phyloP scores from a whole-genome alignment of 1,140 invertebrate genomes.

The Brachystomella parvula region DNA sequence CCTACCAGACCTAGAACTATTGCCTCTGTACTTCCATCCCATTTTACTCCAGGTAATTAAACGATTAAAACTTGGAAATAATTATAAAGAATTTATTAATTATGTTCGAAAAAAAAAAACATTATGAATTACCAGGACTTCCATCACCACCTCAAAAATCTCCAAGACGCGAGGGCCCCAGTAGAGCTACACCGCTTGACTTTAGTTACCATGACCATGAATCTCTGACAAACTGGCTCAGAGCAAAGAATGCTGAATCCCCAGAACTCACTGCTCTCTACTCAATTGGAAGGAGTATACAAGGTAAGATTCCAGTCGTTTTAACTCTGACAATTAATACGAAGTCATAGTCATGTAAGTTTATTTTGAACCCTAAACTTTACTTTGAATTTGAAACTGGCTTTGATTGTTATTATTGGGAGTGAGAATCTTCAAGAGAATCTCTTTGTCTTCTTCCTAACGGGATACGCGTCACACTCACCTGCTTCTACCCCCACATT shows the following conservation, averaged over 20 bases:
- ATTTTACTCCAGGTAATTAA: not conserved
- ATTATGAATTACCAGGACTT: not conserved
- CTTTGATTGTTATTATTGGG: not conserved
- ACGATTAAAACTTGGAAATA: conserved; percentile 1
- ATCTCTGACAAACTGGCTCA: conserved; percentile 71
- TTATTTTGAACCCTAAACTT: too few species aligned
- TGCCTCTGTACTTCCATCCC: not conserved
- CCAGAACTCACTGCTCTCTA: conserved; percentile 80
- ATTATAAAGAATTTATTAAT: not conserved
- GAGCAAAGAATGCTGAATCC: conserved; percentile 65
- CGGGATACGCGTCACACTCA: not conserved
- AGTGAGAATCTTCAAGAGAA: not conserved
- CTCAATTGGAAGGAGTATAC: conserved; percentile 85
- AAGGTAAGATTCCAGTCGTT: conserved; percentile 52
- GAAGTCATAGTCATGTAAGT: too few species aligned
- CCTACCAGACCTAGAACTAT: conserved; percentile 14
- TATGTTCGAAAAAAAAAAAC: not conserved
- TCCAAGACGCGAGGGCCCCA: not conserved
- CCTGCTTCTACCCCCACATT: not conserved
- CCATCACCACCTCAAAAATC: not conserved
- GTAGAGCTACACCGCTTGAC: conserved; percentile 46
- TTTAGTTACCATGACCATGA: conserved; percentile 86
- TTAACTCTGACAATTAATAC: not conserved
- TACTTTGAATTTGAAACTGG: not conserved
- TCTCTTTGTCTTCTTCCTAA: not conserved